Conservation (phyloP, 2,888 invertebrate genomes). For the Selenia dentaria region DNA sequence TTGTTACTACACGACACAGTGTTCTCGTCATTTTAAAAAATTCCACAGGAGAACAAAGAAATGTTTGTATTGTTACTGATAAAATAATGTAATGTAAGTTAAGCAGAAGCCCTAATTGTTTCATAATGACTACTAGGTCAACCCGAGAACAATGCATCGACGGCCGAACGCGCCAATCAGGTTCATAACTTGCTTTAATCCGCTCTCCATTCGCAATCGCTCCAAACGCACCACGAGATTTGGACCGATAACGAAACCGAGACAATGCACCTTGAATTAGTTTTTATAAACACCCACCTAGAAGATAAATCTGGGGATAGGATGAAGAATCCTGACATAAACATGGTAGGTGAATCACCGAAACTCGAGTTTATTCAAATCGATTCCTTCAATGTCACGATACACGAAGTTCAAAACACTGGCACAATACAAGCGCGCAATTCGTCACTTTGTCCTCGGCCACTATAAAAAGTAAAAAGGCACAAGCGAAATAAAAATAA, state of each 20-base stretch:
- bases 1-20: conserved; percentile 9
- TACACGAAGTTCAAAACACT: conserved; percentile 70
- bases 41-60: conserved; percentile 17
- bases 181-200: conserved; percentile 66
- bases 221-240: conserved; percentile 41
- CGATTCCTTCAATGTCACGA: conserved; percentile 64
- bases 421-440: conserved; percentile 70
- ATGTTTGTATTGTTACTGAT: conserved; percentile 19
- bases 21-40: conserved; percentile 2
- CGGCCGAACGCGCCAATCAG: conserved; percentile 70
- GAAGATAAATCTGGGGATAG: conserved; percentile 73
- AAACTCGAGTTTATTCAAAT: conserved; percentile 53
- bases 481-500: conserved; percentile 74
- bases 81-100: conserved; percentile 43
- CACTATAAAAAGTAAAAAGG: conserved; percentile 69
- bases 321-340: conserved; percentile 79
- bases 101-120: conserved; percentile 61
- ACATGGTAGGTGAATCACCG: conserved; percentile 58
- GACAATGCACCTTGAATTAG: conserved; percentile 49
- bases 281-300: conserved; percentile 68
- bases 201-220: conserved; percentile 58
- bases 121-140: conserved; percentile 66
- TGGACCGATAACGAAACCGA: conserved; percentile 41
- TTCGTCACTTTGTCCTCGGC: conserved; percentile 78
- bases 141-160: conserved; percentile 70